Conservation (phyloP, 2,888 invertebrate species). For the Thereva unica region DNA sequence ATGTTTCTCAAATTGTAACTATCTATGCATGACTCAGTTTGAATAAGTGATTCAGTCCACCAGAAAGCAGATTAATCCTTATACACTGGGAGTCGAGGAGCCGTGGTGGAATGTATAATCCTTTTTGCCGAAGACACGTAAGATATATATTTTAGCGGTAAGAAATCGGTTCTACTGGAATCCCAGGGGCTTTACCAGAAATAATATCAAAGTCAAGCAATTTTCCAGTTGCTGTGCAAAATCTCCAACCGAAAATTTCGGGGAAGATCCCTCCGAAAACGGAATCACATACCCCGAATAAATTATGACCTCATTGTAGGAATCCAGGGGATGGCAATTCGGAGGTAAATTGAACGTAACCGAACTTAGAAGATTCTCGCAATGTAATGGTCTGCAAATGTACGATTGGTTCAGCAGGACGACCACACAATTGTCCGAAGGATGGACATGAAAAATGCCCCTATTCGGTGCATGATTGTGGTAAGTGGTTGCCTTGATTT, state of each 20-base stretch:
- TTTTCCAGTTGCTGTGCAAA: slow-evolving; percentile 28
- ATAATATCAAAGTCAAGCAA: slow-evolving; percentile 37
- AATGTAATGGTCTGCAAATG: slow-evolving; percentile 46
- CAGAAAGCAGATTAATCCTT: slow-evolving; percentile 14
- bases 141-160: slow-evolving; percentile 6
- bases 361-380: slow-evolving; percentile 60
- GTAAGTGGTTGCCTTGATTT: slow-evolving; percentile 49
- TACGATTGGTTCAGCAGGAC: slow-evolving; percentile 49
- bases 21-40: slow-evolving; percentile 20
- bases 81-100: background rate
- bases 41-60: slow-evolving; percentile 26
- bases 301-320: slow-evolving; percentile 45
- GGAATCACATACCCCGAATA: slow-evolving; percentile 31
- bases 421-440: slow-evolving; percentile 54
- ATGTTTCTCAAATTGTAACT: slow-evolving; percentile 22
- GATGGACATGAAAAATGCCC: slow-evolving; percentile 62
- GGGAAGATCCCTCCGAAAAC: slow-evolving; percentile 7
- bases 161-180: slow-evolving; percentile 27
- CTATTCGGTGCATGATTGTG: slow-evolving; percentile 63
- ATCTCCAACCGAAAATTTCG: slow-evolving; percentile 27
- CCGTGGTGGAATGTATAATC: slow-evolving; percentile 16
- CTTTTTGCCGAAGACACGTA: slow-evolving; percentile 11
- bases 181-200: slow-evolving; percentile 25
- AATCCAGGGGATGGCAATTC: slow-evolving; percentile 62
- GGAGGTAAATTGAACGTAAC: slow-evolving; percentile 60